Base-by-base conservation (phyloP, 2,797 vertebrate genomes). In the Pterois miles region DNA sequence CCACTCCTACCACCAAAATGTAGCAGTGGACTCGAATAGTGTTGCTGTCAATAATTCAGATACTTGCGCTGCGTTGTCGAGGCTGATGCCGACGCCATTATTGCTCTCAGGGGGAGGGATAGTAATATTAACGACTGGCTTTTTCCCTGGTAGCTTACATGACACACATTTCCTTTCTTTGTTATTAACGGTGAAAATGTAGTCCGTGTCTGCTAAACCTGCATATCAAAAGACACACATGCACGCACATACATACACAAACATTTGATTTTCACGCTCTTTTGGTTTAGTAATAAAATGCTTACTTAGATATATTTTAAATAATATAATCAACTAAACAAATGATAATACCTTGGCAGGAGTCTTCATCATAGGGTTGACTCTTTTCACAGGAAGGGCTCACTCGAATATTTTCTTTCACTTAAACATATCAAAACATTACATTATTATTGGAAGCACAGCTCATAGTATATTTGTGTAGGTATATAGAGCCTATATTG, bases 361-460 rank as follows among this genome's bases (percentile, higher is more conserved):
- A 0, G 0, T 36, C 0, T 8, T 3, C 1, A 36, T 29, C 0
- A 7, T 22, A 20, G 2, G 0, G 0, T 14, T 0, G 0, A 4
- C 0, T 1, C 1, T 6, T 0, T 22, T 0, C 2, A 36, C 38
- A 65, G 4, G 4, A 23, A 4, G 12, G 1, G 8, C 6, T 68
- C 13, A 84, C 12, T 43, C 9, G n/a, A 13, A 59, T 1, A 23
- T 8, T 33, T 2, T 0, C 5, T 0, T 0, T 0, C 33, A 0
- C 81, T 87, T 76, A n/a, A 77, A 85, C 3, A 72, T 23, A 71
- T 67, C 18, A 62, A 77, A 70, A 74, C 13, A 50, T 27, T 0
- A 75, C 11, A 65, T 34, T 31, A 14, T 57, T 63, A n/a, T n/a
- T n/a, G n/a, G n/a, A n/a, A n/a, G n/a, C n/a, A n/a, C n/a, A n/a